Evolutionary conservation across 2,113 vertebrate genomes (phyloP), one percentile per base, ranked within the genome.

Genomic region (Vicugna pacos): DNA sequence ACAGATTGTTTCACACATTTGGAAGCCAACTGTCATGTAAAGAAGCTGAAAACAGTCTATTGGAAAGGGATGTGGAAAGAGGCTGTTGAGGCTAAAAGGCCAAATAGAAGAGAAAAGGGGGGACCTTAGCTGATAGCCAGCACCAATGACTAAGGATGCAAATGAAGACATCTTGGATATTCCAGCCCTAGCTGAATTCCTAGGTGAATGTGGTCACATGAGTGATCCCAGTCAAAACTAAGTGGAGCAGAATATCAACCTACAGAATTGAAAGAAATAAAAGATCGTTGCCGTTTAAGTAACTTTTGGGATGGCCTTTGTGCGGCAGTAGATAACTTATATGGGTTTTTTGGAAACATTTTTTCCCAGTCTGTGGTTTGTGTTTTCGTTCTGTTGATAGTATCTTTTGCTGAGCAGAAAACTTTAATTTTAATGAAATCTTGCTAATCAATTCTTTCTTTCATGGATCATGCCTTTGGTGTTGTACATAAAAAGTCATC

Each of bases 111-210:
- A 60, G 16, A 62, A 72, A 73, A 73, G 13, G 26, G 52, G 19
- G 73, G 4, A 54, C 86, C 42, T 80, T 46, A 48, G n/a, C 16
- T 42, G 50, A 93, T 19, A 76, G 30, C 26, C 19, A 72, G 77
- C 42, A 75, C 14, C 28, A 65, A 46, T 9, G 65, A 35, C 50
- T 54, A 67, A 83, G 64, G 58, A 69, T 52, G 22, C n/a, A 22
- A 94, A 94, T 62, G 38, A 89, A 94, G 26, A 28, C 35, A 67
- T 82, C 46, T 91, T 76, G 60, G n/a, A 88, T 35, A 12, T n/a
- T 52, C 32, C 1, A n/a, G 6, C 17, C 22, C 42, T 75, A 58
- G 32, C 50, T 58, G 35, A 62, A 92, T 65, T 79, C 35, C n/a
- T 60, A 65, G 20, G 30, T 69, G 42, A 81, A 58, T 85, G 62